A percentile compares a stretch with the other conserved stretches of the same genome.
Evolutionary conservation across 2,797 vertebrate genomes (phyloP).

Genomic region (Eulemur coronatus): DNA sequence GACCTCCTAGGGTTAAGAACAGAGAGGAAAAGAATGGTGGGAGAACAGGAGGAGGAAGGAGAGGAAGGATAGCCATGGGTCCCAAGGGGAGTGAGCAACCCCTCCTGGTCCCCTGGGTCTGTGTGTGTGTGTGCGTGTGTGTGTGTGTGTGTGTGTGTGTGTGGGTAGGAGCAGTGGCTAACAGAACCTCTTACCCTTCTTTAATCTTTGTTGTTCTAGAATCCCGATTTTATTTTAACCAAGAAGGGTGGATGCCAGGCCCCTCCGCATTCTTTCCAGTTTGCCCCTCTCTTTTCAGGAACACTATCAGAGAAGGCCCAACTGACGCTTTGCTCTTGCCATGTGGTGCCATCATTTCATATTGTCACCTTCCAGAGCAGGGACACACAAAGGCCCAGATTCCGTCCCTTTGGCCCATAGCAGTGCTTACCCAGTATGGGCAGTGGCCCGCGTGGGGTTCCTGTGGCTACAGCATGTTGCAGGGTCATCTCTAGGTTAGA

Average conservation of each 20-base stretch:
- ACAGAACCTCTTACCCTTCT: not conserved
- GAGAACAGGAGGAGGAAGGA: too few species aligned
- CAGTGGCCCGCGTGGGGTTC: fast-evolving
- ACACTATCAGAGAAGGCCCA: too few species aligned
- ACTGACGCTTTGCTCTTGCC: not conserved
- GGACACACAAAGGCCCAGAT: fast-evolving
- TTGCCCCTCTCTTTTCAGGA: not conserved
- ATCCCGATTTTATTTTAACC: not conserved
- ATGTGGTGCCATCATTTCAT: fast-evolving
- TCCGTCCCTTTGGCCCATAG: not conserved
- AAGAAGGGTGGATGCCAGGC: too few species aligned
- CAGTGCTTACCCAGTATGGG: fast-evolving
- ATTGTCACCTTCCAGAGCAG: not conserved
- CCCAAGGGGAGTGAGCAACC: too few species aligned
- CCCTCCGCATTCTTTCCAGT: too few species aligned
- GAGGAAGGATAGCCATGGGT: not conserved
- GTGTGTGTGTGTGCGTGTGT: not conserved
- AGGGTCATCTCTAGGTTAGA: not conserved
- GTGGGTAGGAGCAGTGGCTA: too few species aligned
- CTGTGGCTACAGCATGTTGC: too few species aligned
- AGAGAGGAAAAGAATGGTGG: not conserved
- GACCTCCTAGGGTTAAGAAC: not conserved
- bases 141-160: too few species aligned
- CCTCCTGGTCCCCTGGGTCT: fast-evolving
- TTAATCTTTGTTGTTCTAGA: not conserved